Evolutionary conservation across 2,888 invertebrate species (phyloP), one percentile per base, ranked within the genome.

Genomic region (Artemia sinica): DNA sequence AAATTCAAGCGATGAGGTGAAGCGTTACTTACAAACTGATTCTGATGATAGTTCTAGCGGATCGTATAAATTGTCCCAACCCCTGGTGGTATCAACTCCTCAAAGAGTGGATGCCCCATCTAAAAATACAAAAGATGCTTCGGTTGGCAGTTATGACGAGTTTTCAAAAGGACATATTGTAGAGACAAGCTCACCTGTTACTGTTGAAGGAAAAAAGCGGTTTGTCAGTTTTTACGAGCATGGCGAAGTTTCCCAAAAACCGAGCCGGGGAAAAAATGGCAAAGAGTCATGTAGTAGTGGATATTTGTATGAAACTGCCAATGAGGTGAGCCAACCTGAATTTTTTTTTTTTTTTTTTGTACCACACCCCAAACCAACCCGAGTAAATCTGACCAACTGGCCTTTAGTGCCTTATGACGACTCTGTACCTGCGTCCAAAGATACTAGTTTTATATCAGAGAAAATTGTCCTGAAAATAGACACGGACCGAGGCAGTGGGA

Each of bases 151-250:
- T 18, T 58, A 58, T 18, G 18, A 58, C 18, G 58, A 58, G 14
- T 58, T 58, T 18, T 58, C 58, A 1, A n/a, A 10, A 8, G 58
- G 18, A n/a, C 8, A n/a, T 14, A n/a, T 14, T 8, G 18, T 58
- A 18, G 58, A n/a, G n/a, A 18, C 58, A 10, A 58, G 58, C 18
- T 58, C 58, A 18, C 58, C 58, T 8, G 8, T 58, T 58, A 14
- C 58, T 1, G 10, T 14, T n/a, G 58, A 58, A 14, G 58, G 10
- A 18, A 58, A 58, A 18, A 58, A 58, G 18, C 58, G 58, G 18
- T 14, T 58, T n/a, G 58, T 58, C 58, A 58, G 58, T 18, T 58
- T 58, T 58, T 58, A 14, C 10, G 58, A 58, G 58, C 58, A 8
- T 8, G 58, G 58, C 8, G 10, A 9, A 14, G 14, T 58, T 14